Base-by-base conservation (phyloP, 2,888 invertebrate species). In the Malthinus seriepunctatus region DNA sequence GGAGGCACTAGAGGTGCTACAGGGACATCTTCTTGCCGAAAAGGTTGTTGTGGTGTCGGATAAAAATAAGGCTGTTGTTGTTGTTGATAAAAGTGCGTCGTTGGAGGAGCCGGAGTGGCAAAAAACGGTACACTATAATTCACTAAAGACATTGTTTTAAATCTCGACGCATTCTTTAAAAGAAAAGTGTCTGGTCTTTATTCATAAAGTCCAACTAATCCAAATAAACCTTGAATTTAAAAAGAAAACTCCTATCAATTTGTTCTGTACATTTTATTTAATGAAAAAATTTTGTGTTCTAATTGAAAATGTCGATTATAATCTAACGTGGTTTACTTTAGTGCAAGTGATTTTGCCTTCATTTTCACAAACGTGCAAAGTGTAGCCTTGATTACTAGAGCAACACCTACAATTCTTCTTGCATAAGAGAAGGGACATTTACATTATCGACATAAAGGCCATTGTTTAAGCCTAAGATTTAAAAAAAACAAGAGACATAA, bases 11-110 rank as follows among this genome's bases (percentile, higher is more conserved):
- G 23, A 23, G 23, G 23, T 3, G 5, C 23, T 5, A 5, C 23
- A 23, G 23, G 23, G 2, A 80, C 65, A 77, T 85, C 73, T 73
- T 85, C 71, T 69, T 78, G 59, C 15, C 72, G 60, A 62, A 78
- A 78, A n/a, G 77, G 77, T 45, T 73, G 73, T 45, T 73, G 71
- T 3, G 78, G 78, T 8, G 70, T 68, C 3, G 77, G 76, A 53
- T 78, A 78, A 10, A 73, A 72, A 56, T 78, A 78, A 6, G 76
- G 70, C 31, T 70, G 71, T 45, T 58, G 52, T 6, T 32, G 45
- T 34, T 49, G 38, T 8, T 50, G 72, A 56, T 69, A 73, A 50
- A 70, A 73, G 48, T 64, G 64, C 15, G 70, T 64, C n/a, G 72
- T 63, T 1, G 73, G 68, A 8, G 75, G 74, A 11, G 68, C 69